Evolutionary conservation across 1,140 invertebrate species (phyloP).

Genomic region (Rhagoletis zephyria): DNA sequence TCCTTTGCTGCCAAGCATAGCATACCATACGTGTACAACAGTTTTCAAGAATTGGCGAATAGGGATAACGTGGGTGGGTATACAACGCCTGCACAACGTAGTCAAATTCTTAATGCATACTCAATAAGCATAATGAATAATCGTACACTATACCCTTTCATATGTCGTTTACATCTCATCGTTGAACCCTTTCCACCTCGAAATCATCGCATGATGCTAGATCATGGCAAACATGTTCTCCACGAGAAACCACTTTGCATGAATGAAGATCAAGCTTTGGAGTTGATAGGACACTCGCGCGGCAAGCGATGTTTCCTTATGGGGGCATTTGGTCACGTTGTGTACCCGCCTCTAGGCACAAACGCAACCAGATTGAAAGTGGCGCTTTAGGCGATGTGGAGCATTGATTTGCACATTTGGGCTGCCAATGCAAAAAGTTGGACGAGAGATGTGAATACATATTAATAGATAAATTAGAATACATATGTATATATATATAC

Average conservation of each 20-base stretch:
- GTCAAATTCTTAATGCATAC: not conserved
- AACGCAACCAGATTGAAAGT: conserved; percentile 78
- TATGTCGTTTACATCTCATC: conserved; percentile 88
- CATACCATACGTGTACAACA: conserved; percentile 81
- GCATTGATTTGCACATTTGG: conserved; percentile 82
- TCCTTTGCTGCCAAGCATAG: conserved; percentile 83
- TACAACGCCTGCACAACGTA: not conserved
- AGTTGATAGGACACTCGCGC: conserved; percentile 79
- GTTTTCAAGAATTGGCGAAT: conserved; percentile 83
- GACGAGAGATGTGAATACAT: conserved; percentile 59
- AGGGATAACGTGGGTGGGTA: conserved; percentile 82
- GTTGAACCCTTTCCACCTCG: conserved; percentile 82
- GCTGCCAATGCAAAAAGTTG: conserved; percentile 66
- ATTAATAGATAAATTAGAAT: no score
- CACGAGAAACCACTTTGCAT: conserved; percentile 90
- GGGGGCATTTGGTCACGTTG: conserved; percentile 88
- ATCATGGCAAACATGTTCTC: conserved; percentile 85
- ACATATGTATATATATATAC: no score
- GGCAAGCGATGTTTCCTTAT: conserved; percentile 84
- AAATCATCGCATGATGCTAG: conserved; percentile 82
- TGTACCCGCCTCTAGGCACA: conserved; percentile 83
- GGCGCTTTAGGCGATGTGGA: conserved; percentile 82
- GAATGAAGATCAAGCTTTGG: conserved; percentile 80
- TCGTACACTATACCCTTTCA: not conserved
- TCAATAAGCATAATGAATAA: not conserved